A percentile compares a stretch with the other conserved stretches of the same genome.
These are phyloP conservation scores for Cryptosula pallasiana DNA, from an alignment of 2,888 invertebrate genomes.

Conservation along the genomic window DNA sequence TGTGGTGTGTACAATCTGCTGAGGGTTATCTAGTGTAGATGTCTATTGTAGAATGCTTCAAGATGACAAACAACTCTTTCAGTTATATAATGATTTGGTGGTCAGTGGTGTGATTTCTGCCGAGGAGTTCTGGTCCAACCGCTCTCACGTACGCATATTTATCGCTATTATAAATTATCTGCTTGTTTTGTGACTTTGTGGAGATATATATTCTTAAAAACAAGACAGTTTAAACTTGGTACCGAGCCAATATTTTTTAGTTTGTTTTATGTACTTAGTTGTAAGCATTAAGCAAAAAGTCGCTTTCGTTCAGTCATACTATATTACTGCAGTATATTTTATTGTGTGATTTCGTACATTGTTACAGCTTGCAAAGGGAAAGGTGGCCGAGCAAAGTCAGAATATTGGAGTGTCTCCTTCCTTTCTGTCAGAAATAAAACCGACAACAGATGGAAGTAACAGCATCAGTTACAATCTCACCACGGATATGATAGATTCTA, in stretches of 20 bases:
- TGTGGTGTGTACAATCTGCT: too few species aligned
- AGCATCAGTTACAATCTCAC: slow-evolving; percentile 95
- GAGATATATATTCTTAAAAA: background rate
- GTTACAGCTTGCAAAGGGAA: background rate
- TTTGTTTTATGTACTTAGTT: background rate
- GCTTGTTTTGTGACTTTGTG: background rate
- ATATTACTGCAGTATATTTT: background rate
- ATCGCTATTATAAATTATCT: background rate
- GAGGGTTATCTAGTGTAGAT: too few species aligned
- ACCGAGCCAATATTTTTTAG: background rate
- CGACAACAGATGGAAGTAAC: slow-evolving; percentile 92
- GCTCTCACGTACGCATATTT: slow-evolving; percentile 36
- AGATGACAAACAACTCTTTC: slow-evolving; percentile 82
- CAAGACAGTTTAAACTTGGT: too few species aligned
- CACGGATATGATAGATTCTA: slow-evolving; percentile 91
- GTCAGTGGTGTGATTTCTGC: slow-evolving; percentile 90
- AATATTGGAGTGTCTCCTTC: slow-evolving; percentile 27
- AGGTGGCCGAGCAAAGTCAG: background rate
- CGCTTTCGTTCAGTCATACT: background rate
- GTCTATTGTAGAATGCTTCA: slow-evolving; percentile 71
- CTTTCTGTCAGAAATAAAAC: slow-evolving; percentile 78
- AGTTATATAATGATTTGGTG: slow-evolving; percentile 93
- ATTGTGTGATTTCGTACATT: background rate
- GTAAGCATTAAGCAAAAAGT: background rate
- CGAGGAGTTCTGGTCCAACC: slow-evolving; percentile 89